phyloP scores from a whole-genome alignment of 2,113 vertebrate species.

The Gymnarchus niloticus region DNA sequence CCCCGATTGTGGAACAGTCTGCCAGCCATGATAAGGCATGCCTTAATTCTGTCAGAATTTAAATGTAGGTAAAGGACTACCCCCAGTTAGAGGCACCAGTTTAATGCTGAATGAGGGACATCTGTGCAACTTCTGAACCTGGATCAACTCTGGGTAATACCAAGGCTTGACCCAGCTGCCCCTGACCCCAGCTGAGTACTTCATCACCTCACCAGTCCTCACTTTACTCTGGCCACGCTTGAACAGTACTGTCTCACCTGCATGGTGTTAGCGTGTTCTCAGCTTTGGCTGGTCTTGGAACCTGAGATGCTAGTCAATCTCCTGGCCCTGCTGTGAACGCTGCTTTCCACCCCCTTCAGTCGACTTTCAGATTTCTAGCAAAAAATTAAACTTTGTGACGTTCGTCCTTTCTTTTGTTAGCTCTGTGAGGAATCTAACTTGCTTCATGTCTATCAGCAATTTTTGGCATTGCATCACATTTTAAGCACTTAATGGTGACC shows the following conservation, averaged over 20 bases:
- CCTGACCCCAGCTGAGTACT: neutral
- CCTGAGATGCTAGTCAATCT: neutral
- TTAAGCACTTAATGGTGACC: neutral
- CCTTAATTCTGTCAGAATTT: neutral
- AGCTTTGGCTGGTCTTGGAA: neutral
- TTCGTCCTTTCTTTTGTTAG: neutral
- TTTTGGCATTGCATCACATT: neutral
- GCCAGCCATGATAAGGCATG: neutral
- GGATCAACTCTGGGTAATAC: neutral
- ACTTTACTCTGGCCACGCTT: neutral
- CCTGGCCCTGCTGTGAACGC: neutral
- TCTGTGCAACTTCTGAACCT: neutral
- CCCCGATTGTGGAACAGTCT: too few relatives aligned
- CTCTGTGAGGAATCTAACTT: neutral
- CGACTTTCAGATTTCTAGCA: neutral
- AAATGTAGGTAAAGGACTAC: neutral
- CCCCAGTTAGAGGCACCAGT: neutral
- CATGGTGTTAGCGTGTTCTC: neutral
- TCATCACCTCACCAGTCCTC: neutral
- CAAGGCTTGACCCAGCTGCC: neutral
- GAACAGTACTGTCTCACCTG: neutral
- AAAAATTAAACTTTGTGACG: neutral
- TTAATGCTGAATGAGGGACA: neutral
- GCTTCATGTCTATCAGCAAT: slow-evolving; percentile 4
- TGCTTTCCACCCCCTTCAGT: neutral